These are phyloP conservation scores for Gibbula magus DNA, from an alignment of 2,888 invertebrate species.

Conservation along the genomic window DNA sequence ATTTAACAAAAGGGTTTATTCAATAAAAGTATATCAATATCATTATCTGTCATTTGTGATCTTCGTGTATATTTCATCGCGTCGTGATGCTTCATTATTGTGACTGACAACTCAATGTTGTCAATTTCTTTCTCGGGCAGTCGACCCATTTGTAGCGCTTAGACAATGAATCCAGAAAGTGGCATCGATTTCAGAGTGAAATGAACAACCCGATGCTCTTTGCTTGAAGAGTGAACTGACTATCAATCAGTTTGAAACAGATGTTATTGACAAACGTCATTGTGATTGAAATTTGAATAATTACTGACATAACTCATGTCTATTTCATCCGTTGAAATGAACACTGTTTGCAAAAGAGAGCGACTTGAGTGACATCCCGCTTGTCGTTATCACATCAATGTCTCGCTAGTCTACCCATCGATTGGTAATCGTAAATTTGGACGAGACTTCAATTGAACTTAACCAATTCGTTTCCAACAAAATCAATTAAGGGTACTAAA, in stretches of 20 bases:
- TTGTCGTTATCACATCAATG: no score
- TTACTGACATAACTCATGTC: slow-evolving; percentile 7
- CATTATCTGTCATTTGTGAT: no score
- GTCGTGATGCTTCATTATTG: background rate
- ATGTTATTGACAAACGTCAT: slow-evolving; percentile 13
- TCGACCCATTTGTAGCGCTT: background rate
- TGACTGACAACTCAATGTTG: background rate
- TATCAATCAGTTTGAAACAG: slow-evolving; percentile 3
- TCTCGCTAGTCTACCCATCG: no score
- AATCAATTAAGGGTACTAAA: no score
- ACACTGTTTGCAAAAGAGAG: background rate
- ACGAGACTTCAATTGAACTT: no score
- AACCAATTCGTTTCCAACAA: no score
- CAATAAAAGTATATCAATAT: no score
- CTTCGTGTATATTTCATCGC: no score
- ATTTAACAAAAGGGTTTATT: no score
- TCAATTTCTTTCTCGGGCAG: background rate
- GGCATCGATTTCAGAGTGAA: background rate
- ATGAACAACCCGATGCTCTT: background rate
- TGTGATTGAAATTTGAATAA: slow-evolving; percentile 13
- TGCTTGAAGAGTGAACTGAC: background rate
- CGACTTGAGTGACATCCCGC: background rate
- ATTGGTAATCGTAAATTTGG: no score
- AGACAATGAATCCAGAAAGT: background rate
- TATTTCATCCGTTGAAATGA: slow-evolving; percentile 1